Conservation (phyloP, 2,888 invertebrate species). For the Corbicula japonica region DNA sequence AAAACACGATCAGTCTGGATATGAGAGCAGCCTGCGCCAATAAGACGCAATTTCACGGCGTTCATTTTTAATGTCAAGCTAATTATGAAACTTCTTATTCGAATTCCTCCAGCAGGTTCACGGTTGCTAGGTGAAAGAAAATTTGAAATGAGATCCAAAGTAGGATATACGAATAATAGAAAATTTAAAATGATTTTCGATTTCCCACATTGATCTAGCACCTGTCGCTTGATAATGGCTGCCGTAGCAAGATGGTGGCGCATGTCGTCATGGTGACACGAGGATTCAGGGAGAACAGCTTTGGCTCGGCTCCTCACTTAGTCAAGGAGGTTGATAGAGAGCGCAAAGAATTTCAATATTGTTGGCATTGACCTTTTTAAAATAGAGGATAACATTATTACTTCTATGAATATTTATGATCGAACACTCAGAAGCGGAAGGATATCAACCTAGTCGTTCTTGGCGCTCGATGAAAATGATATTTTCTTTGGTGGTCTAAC, state of each 20-base stretch:
- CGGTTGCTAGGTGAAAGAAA: conserved; percentile 16
- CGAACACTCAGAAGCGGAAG: no score
- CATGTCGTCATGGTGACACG: conserved; percentile 4
- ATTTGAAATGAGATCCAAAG: neutral
- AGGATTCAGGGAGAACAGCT: no score
- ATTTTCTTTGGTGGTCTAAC: no score
- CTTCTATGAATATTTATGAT: neutral
- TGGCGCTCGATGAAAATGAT: no score
- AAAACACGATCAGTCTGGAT: no score
- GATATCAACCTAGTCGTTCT: no score
- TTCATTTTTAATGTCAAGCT: no score
- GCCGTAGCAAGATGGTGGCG: neutral
- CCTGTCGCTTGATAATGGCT: conserved; percentile 28
- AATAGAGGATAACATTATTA: neutral
- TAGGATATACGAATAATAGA: conserved; percentile 12
- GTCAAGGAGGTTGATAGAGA: neutral
- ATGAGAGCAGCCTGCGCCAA: no score
- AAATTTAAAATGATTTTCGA: conserved; percentile 2
- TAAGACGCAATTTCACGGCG: no score
- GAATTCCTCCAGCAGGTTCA: conserved; percentile 18
- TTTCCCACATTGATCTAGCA: conserved; percentile 17
- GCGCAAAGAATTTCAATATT: conserved; percentile 24
- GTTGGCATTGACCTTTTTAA: neutral
- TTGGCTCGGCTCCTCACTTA: neutral
- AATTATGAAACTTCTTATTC: no score